Evolutionary conservation across 2,888 invertebrate species (phyloP).

Genomic region (Julus scanicus): DNA sequence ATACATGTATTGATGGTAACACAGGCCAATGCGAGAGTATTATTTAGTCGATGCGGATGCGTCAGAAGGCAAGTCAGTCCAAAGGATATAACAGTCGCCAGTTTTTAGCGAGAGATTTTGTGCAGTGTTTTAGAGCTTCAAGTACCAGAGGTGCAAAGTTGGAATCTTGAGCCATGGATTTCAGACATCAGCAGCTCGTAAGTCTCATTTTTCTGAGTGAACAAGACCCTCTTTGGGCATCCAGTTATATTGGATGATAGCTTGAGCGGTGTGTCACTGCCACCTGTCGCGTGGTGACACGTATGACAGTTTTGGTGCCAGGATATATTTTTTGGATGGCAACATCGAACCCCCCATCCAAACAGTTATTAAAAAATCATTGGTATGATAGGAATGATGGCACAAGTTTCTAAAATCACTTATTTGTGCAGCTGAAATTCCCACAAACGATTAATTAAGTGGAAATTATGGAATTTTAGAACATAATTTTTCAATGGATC

Average conservation of each 20-base stretch:
- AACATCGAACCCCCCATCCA: too few species aligned
- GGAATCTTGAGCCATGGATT: not conserved
- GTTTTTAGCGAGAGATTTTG: not conserved
- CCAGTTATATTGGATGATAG: not conserved
- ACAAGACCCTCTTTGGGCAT: not conserved
- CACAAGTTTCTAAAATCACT: too few species aligned
- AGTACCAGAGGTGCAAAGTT: not conserved
- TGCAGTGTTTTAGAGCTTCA: not conserved
- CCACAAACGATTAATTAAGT: too few species aligned
- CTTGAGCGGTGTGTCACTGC: not conserved
- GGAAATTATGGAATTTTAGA: too few species aligned
- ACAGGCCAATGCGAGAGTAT: not conserved
- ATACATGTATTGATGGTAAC: not conserved
- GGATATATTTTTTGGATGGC: too few species aligned
- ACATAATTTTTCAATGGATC: too few species aligned
- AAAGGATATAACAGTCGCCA: not conserved
- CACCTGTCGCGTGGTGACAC: not conserved
- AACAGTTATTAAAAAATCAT: too few species aligned
- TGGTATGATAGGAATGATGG: too few species aligned
- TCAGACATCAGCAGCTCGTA: slow-evolving; percentile 14
- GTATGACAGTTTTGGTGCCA: not conserved
- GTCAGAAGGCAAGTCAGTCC: slow-evolving; percentile 2
- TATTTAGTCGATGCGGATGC: not conserved
- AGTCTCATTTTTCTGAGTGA: not conserved
- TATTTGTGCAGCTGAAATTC: too few species aligned